Evolutionary conservation across 2,888 invertebrate species (phyloP).

Genomic region (Diplazon laetatorius): DNA sequence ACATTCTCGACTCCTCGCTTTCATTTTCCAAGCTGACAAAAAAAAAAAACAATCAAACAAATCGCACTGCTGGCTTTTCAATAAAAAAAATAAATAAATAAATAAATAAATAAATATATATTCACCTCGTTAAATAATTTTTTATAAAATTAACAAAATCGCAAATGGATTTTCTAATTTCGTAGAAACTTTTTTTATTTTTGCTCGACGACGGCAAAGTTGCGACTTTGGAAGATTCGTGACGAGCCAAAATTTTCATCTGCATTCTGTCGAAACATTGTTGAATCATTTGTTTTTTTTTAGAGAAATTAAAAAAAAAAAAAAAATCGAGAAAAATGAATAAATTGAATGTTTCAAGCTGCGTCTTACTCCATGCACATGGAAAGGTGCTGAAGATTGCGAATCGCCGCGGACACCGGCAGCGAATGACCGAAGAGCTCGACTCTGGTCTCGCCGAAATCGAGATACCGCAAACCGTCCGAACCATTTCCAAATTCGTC

Average conservation of each 20-base stretch:
- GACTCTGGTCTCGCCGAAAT: slow-evolving; percentile 56
- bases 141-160: slow-evolving; percentile 74
- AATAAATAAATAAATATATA: slow-evolving; percentile 4
- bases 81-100: neutral
- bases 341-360: neutral
- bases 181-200: slow-evolving; percentile 70
- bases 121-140: slow-evolving; percentile 73
- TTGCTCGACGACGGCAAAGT: slow-evolving; percentile 8
- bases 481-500: slow-evolving; percentile 73
- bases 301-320: neutral
- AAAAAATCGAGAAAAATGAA: neutral
- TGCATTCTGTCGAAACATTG: slow-evolving; percentile 68
- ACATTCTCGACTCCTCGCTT: slow-evolving; percentile 65
- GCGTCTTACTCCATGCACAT: slow-evolving; percentile 75
- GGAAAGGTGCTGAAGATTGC: slow-evolving; percentile 74
- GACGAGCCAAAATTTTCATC: slow-evolving; percentile 71
- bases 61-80: neutral
- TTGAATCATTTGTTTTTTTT: too few relatives aligned
- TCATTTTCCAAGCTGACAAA: slow-evolving; percentile 73
- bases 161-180: slow-evolving; percentile 71
- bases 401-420: slow-evolving; percentile 71
- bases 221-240: slow-evolving; percentile 66
- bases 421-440: slow-evolving; percentile 71
- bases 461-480: slow-evolving; percentile 60
- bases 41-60: too few relatives aligned